Conservation (phyloP, 2,113 vertebrate species). For the human (Homo sapiens) region GRCh38 chr3:14686501-14687000, state of each 20-base stretch:
- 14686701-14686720: not conserved
- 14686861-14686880: not conserved
- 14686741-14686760: not conserved
- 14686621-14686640: not conserved
- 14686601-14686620: not conserved
- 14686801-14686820: not conserved
- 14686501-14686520: not conserved
- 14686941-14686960: not conserved
- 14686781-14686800: not conserved
- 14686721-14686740: not conserved
- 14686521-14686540: not conserved
- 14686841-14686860: not conserved
- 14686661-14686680: not conserved
- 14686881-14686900: not conserved
- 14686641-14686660: not conserved
- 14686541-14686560: not conserved
- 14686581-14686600: not conserved
- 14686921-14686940: not conserved
- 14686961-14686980: not conserved
- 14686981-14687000: not conserved
- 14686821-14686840: no score
- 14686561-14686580: not conserved
- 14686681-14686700: not conserved
- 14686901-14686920: not conserved
- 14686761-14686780: not conserved